Evolutionary conservation across 2,888 invertebrate species (phyloP).

Genomic region (Apomyelois bistriatella): DNA sequence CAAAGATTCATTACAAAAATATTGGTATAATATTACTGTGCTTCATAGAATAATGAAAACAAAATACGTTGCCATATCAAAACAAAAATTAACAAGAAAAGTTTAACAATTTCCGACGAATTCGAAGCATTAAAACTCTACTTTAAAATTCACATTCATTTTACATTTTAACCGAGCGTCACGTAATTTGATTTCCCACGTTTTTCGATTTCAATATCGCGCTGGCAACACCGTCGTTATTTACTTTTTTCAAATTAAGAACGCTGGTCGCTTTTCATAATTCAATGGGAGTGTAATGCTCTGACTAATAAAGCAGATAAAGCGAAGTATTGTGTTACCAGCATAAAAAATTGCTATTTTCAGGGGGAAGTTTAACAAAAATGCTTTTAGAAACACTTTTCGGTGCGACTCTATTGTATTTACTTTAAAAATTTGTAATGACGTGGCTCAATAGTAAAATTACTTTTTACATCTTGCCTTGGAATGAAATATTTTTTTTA

Average conservation of each 20-base stretch:
- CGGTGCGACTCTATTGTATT: too few species aligned
- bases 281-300: conserved; percentile 22
- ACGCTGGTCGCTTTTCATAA: conserved; percentile 37
- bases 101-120: background rate
- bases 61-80: background rate
- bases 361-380: too few species aligned
- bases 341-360: too few species aligned
- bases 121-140: background rate
- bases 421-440: too few species aligned
- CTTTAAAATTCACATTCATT: conserved; percentile 3
- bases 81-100: background rate
- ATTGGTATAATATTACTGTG: too few species aligned
- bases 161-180: conserved; percentile 5
- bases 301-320: background rate
- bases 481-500: too few species aligned
- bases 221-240: conserved; percentile 30
- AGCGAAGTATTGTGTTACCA: background rate
- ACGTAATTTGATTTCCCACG: conserved; percentile 21
- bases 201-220: conserved; percentile 26
- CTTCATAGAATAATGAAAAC: background rate
- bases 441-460: too few species aligned
- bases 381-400: too few species aligned
- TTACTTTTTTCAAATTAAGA: conserved; percentile 38
- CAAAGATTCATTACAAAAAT: too few species aligned
- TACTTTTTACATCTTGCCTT: too few species aligned